Percentiles rank a stretch among this genome's conserved stretches.
Evolutionary conservation across 2,888 invertebrate genomes (phyloP).

Genomic region (Callyntrura guangdongensis): DNA sequence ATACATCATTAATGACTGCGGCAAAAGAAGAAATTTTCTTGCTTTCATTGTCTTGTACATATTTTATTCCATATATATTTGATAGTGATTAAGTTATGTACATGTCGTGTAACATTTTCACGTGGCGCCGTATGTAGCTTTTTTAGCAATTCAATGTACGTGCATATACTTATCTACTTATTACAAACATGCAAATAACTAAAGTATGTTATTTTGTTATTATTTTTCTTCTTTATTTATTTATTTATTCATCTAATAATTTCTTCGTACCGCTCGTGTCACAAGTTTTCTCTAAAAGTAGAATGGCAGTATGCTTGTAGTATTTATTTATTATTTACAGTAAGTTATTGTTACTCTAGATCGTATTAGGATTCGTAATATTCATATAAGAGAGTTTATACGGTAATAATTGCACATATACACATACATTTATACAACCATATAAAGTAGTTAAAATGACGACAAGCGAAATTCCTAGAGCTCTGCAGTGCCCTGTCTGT

Average conservation of each 20-base stretch:
- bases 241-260: not conserved
- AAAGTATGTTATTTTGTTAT: slow-evolving; percentile 7
- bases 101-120: no score
- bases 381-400: not conserved
- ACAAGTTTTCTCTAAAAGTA: not conserved
- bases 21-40: not conserved
- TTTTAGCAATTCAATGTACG: not conserved
- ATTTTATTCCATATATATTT: not conserved
- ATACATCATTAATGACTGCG: not conserved
- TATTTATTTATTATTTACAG: slow-evolving; percentile 9
- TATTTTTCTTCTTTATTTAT: not conserved
- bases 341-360: no score
- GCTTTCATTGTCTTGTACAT: not conserved
- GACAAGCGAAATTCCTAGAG: slow-evolving; percentile 72
- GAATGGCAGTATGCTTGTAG: slow-evolving; percentile 55
- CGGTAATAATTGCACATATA: slow-evolving; percentile 34
- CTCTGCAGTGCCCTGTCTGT: slow-evolving; percentile 74
- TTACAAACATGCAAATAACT: slow-evolving; percentile 51
- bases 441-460: slow-evolving; percentile 21
- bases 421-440: slow-evolving; percentile 20
- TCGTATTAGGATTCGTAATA: no score
- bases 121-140: not conserved
- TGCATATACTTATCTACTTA: not conserved
- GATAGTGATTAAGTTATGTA: not conserved
- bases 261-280: not conserved